Evolutionary conservation across 2,888 invertebrate genomes (phyloP).

Genomic region (Drosophila acutilabella): DNA sequence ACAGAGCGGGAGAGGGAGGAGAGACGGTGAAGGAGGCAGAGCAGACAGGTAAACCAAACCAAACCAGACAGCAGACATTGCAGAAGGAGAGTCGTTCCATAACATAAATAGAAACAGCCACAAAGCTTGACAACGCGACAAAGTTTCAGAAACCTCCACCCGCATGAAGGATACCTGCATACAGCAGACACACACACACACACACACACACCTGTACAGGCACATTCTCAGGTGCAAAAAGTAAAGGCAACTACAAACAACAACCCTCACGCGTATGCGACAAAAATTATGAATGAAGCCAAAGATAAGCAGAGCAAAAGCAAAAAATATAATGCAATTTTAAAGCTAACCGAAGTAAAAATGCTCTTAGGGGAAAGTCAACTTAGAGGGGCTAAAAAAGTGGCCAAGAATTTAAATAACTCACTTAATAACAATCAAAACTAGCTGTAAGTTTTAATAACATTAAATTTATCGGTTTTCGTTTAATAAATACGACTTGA

Average conservation of each 20-base stretch:
- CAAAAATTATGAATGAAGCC: constrained; percentile 78
- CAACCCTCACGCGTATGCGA: constrained; percentile 59
- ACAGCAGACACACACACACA: constrained; percentile 16
- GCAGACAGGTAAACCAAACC: constrained; percentile 9
- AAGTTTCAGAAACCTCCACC: constrained; percentile 54
- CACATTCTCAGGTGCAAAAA: constrained; percentile 44
- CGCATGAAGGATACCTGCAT: constrained; percentile 57
- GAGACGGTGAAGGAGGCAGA: background rate
- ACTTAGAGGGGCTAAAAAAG: background rate
- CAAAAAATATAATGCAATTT: constrained; percentile 29
- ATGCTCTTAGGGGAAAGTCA: constrained; percentile 21
- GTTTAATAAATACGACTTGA: too few relatives aligned
- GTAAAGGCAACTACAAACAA: constrained; percentile 38
- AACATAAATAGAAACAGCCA: constrained; percentile 71
- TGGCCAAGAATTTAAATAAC: background rate
- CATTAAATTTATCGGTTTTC: too few relatives aligned
- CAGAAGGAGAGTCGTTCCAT: constrained; percentile 40
- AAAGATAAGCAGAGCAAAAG: constrained; percentile 58
- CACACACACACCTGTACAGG: constrained; percentile 13
- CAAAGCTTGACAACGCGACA: constrained; percentile 73
- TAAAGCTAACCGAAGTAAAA: constrained; percentile 20
- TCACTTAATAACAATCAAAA: background rate
- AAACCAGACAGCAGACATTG: constrained; percentile 63
- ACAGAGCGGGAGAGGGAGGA: background rate
- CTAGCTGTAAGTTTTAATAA: background rate